These are phyloP conservation scores for Oreotrochilus melanogaster DNA, from an alignment of 2,113 vertebrate species.

Conservation along the genomic window DNA sequence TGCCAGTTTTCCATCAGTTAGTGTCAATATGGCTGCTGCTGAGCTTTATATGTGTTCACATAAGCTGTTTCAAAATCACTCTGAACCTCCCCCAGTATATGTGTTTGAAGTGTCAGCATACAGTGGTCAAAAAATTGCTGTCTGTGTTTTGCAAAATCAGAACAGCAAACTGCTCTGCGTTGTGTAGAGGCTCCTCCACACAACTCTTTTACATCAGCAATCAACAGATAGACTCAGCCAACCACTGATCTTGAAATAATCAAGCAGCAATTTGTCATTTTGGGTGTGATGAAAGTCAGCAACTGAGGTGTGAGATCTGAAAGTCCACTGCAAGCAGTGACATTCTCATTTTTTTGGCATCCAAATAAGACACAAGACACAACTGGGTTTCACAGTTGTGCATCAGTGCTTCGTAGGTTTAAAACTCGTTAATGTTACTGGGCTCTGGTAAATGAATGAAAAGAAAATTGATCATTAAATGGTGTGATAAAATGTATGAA, in stretches of 20 bases:
- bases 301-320: neutral
- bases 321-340: neutral
- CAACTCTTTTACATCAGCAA: neutral
- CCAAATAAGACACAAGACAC: neutral
- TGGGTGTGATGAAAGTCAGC: neutral
- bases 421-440: conserved; percentile 31
- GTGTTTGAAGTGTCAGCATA: neutral
- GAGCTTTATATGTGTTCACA: neutral
- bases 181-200: neutral
- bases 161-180: neutral
- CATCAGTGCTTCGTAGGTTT: neutral
- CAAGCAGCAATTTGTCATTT: neutral
- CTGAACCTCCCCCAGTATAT: neutral
- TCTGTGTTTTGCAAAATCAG: neutral
- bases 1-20: neutral
- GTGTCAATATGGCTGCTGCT: neutral
- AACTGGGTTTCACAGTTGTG: neutral
- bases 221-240: neutral
- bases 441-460: conserved; percentile 43
- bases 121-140: neutral
- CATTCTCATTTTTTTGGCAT: neutral
- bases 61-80: neutral
- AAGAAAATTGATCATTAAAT: conserved; percentile 64
- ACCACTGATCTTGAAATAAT: neutral
- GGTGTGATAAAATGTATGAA: conserved; percentile 48